These are phyloP conservation scores for Daboia siamensis DNA, from an alignment of 2,113 vertebrate genomes.

Conservation along the genomic window DNA sequence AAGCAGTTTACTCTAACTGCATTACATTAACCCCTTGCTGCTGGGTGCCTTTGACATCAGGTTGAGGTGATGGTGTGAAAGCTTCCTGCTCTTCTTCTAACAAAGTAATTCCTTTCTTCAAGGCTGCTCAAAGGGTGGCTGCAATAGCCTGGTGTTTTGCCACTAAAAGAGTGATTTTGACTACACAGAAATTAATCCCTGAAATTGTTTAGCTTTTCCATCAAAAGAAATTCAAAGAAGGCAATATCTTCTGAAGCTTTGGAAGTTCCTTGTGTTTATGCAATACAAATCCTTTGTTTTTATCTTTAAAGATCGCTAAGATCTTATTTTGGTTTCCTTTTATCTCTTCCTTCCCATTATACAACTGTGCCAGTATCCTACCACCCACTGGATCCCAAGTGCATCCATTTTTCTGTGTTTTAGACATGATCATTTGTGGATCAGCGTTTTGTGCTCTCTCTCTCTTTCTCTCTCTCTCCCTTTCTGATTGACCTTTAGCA, in stretches of 20 bases:
- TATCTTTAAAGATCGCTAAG: background rate
- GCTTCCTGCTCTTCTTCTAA: background rate
- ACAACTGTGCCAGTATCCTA: background rate
- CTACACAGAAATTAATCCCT: background rate
- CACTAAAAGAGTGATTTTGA: background rate
- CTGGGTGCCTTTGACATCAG: slow-evolving; percentile 7
- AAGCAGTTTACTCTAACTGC: slow-evolving; percentile 58
- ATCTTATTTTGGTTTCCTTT: background rate
- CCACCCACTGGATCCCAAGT: background rate
- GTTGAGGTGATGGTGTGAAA: slow-evolving; percentile 10
- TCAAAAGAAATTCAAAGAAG: background rate
- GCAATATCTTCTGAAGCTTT: background rate
- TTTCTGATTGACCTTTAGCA: background rate
- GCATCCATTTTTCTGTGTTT: background rate
- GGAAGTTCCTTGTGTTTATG: background rate
- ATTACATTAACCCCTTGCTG: slow-evolving; percentile 53
- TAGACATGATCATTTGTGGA: background rate
- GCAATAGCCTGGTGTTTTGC: background rate
- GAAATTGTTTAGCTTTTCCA: background rate
- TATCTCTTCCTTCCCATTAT: background rate
- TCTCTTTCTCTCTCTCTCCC: background rate
- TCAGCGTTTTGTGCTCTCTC: background rate
- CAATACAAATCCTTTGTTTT: background rate
- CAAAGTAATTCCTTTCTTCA: background rate
- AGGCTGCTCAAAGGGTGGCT: background rate